Percentiles rank a stretch among this genome's conserved stretches.
Evolutionary conservation across 1,140 invertebrate genomes (phyloP).

Genomic region (Tenebrio molitor): DNA sequence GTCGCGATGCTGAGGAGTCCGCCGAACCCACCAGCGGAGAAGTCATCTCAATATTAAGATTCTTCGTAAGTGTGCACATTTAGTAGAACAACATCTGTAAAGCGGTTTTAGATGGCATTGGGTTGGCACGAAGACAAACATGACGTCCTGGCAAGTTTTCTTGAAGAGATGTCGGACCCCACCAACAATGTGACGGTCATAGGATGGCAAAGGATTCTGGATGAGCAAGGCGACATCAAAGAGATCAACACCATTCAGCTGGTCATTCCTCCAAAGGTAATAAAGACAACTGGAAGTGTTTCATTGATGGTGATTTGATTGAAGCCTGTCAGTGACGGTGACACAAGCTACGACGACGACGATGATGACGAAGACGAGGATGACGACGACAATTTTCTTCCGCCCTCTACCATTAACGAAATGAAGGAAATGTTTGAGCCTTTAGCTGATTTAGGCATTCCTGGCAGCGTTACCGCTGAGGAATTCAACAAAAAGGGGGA

Average conservation of each 20-base stretch:
- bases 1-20: background rate
- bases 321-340: too few species aligned
- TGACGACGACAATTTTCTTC: too few species aligned
- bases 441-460: background rate
- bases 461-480: background rate
- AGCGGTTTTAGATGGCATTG: background rate
- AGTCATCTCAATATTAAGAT: background rate
- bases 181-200: background rate
- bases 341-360: conserved; percentile 2
- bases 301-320: too few species aligned
- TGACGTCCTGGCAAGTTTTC: background rate
- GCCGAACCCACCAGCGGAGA: background rate
- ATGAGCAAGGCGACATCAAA: background rate
- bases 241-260: conserved; percentile 3
- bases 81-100: background rate
- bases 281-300: too few species aligned
- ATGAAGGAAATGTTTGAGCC: conserved; percentile 17
- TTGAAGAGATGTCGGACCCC: background rate
- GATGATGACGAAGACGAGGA: conserved; percentile 32
- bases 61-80: background rate
- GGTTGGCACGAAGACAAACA: background rate
- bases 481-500: conserved; percentile 1
- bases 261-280: conserved; percentile 32
- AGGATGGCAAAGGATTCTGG: conserved; percentile 13
- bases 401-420: background rate